Percentiles rank a stretch among this genome's conserved stretches.
Conservation (phyloP, 2,888 invertebrate species). For the Calameuta pallipes region DNA sequence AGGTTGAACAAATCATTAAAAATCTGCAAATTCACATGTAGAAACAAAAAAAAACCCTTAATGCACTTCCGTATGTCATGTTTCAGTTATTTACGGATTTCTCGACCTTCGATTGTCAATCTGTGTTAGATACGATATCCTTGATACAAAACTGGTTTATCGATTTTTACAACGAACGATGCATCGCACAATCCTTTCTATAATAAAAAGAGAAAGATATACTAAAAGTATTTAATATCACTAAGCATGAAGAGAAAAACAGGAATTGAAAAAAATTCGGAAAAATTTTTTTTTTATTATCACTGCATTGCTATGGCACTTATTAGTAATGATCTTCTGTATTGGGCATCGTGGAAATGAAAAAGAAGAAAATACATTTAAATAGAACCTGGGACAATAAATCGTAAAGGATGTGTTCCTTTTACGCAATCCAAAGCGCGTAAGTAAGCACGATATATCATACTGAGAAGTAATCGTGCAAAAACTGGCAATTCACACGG, state of each 20-base stretch:
- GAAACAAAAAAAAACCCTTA: background rate
- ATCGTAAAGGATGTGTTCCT: background rate
- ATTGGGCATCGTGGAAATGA: background rate
- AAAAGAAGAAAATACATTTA: background rate
- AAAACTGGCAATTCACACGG: background rate
- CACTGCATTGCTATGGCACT: background rate
- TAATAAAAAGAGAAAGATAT: background rate
- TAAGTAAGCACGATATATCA: background rate
- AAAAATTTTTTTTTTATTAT: too few relatives aligned
- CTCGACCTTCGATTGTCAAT: background rate
- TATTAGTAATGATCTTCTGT: background rate
- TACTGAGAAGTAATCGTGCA: background rate
- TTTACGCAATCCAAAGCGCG: background rate
- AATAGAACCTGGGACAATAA: background rate
- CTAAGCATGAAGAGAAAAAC: background rate
- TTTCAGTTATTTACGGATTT: background rate
- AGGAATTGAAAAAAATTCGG: background rate
- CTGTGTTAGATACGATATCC: background rate
- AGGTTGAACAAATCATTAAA: background rate
- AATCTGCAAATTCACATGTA: background rate
- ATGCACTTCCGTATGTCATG: background rate
- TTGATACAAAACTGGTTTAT: background rate
- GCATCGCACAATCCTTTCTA: background rate
- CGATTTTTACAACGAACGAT: background rate
- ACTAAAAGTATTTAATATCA: background rate